Evolutionary conservation across 2,888 invertebrate genomes (phyloP), one percentile per base, ranked within the genome.

Genomic region (Ornithoptera priamus): DNA sequence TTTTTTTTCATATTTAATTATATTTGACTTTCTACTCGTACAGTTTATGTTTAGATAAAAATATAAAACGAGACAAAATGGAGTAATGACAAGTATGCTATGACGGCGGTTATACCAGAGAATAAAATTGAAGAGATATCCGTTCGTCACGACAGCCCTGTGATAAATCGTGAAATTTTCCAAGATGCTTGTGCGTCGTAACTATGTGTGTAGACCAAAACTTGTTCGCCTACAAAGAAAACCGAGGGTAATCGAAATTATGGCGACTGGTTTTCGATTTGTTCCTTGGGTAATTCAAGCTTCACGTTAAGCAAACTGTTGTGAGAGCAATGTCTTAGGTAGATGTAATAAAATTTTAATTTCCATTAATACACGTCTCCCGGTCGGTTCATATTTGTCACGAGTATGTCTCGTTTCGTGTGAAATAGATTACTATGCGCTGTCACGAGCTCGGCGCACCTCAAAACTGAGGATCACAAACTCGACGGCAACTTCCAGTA

Each of bases 401-500:
- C 70, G 74, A 77, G 78, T 81, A 76, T 80, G 78, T 78, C 81
- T 79, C 76, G 74, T 75, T 77, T 75, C 69, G 71, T 74, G 75
- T 75, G 76, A 79, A 81, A 78, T 79, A 77, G 80, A 86, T 86
- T 86, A 86, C 83, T 86, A 87, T 87, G 86, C 86, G 75, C 75
- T 73, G 78, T 81, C 88, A 87, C 83, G 86, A 77, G 72, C 78
- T 77, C 71, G 80, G 82, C 75, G 74, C 80, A 83, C 85, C 84
- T 85, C 84, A 81, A 78, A 81, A 80, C 80, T 80, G 75, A 74
- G 80, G 77, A 80, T 78, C 79, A 78, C 73, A 78, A 76, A 77
- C 77, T 75, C 75, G 74, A 74, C 75, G 76, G 77, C 78, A 84
- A 83, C 80, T 84, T 81, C 77, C 73, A 79, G 76, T 78, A 77